phyloP scores from a whole-genome alignment of 2,113 vertebrate species.

The Panurus biarmicus region DNA sequence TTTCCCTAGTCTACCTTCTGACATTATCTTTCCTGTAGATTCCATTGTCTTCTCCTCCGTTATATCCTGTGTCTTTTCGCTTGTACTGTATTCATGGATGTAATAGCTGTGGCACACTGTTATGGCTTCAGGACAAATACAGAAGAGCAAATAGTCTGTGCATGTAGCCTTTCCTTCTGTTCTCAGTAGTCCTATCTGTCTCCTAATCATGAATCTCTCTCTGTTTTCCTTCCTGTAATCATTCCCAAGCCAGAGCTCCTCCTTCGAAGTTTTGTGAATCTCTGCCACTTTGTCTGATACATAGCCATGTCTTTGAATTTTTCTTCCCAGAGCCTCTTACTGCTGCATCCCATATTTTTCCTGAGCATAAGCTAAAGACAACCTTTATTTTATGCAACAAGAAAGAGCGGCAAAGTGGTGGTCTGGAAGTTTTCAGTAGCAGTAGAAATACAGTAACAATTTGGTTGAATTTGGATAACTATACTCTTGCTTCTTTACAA shows the following conservation, averaged over 20 bases:
- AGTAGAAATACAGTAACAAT: neutral
- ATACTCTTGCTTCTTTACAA: neutral
- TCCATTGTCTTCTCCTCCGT: neutral
- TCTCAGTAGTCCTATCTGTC: neutral
- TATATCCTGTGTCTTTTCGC: neutral
- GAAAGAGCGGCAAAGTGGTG: neutral
- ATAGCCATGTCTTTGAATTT: neutral
- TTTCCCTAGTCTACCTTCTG: neutral
- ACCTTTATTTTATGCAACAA: neutral
- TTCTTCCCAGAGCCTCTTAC: neutral
- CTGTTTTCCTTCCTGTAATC: neutral
- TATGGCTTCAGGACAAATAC: neutral
- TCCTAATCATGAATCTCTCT: neutral
- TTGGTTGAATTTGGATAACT: neutral
- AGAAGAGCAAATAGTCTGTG: neutral
- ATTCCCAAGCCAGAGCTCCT: neutral
- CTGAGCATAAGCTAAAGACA: neutral
- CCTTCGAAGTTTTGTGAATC: accelerated
- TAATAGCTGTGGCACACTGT: neutral
- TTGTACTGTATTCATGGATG: neutral
- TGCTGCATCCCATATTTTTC: neutral
- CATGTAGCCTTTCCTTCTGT: neutral
- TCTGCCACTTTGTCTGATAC: neutral
- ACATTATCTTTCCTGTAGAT: neutral
- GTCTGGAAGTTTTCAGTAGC: neutral